phyloP scores from a whole-genome alignment of 2,797 vertebrate genomes.

The Gadopsis marmoratus region DNA sequence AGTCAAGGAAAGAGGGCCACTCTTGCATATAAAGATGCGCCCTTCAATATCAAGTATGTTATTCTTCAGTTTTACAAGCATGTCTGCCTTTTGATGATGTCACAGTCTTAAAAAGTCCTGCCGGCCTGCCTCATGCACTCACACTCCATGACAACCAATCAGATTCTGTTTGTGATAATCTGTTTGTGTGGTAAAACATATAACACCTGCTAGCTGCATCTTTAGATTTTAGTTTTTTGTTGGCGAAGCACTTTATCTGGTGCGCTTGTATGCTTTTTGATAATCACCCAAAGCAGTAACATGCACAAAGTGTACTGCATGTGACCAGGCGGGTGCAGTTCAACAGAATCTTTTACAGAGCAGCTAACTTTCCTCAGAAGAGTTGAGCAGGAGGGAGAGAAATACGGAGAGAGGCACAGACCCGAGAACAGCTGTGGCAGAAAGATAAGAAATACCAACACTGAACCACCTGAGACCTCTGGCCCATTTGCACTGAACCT shows the following conservation, averaged over 20 bases:
- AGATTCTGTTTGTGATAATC: not conserved
- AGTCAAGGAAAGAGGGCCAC: constrained; percentile 5
- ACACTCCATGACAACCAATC: constrained; percentile 4
- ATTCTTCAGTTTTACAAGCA: constrained; percentile 48
- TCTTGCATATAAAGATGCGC: constrained; percentile 20
- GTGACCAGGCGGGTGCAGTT: not conserved
- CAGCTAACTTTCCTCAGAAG: not conserved
- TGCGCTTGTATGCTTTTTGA: not conserved
- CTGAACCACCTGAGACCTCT: constrained; percentile 15
- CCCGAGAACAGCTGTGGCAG: not conserved
- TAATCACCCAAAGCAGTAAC: constrained; percentile 4
- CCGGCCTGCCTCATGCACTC: constrained; percentile 14
- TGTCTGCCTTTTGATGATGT: constrained; percentile 47
- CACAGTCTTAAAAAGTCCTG: constrained; percentile 42
- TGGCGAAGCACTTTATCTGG: not conserved
- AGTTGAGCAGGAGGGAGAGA: not conserved
- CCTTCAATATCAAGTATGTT: constrained; percentile 15
- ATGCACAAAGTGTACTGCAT: not conserved
- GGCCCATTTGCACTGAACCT: constrained; percentile 2
- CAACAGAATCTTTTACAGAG: not conserved
- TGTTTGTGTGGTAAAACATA: not conserved
- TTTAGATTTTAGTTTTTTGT: constrained; percentile 22
- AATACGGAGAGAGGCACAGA: not conserved
- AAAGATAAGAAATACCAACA: constrained; percentile 5
- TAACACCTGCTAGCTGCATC: constrained; percentile 23